Conservation (phyloP, 1,140 invertebrate genomes). For the Brachionus paranguensis region DNA sequence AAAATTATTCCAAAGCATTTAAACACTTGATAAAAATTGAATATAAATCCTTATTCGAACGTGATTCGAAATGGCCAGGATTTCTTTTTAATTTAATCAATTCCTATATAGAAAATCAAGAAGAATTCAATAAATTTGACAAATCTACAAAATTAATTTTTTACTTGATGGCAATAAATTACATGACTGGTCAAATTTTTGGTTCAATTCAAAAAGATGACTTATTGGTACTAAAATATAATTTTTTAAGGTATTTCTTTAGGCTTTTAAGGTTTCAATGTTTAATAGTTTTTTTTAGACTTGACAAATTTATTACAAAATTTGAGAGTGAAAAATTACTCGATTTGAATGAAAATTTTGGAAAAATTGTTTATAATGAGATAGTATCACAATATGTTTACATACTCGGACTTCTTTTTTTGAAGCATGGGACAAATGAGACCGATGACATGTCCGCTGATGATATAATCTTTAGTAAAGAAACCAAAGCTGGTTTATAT, state of each 20-base stretch:
- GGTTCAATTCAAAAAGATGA: background rate
- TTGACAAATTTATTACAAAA: background rate
- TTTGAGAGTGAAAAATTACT: background rate
- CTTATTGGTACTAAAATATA: background rate
- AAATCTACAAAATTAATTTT: background rate
- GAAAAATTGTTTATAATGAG: background rate
- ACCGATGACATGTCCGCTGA: background rate
- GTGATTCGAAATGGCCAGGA: background rate
- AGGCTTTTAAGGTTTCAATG: background rate
- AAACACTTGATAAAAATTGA: conserved; percentile 7
- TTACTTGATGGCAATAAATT: background rate
- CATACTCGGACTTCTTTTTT: background rate
- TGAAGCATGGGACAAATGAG: background rate
- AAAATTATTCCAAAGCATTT: background rate
- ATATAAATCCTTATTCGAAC: background rate
- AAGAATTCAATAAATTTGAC: background rate
- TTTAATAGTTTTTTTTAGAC: background rate
- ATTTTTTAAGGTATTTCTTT: background rate
- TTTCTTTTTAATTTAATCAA: background rate
- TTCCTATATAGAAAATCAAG: background rate
- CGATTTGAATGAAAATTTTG: background rate
- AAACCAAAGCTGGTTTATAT: background rate
- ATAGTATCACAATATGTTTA: background rate
- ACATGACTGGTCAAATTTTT: background rate
- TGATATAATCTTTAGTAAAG: background rate